A percentile compares a stretch with the other conserved stretches of the same genome.
Evolutionary conservation across 2,113 vertebrate genomes (phyloP).

Genomic region (Odontesthes bonariensis): DNA sequence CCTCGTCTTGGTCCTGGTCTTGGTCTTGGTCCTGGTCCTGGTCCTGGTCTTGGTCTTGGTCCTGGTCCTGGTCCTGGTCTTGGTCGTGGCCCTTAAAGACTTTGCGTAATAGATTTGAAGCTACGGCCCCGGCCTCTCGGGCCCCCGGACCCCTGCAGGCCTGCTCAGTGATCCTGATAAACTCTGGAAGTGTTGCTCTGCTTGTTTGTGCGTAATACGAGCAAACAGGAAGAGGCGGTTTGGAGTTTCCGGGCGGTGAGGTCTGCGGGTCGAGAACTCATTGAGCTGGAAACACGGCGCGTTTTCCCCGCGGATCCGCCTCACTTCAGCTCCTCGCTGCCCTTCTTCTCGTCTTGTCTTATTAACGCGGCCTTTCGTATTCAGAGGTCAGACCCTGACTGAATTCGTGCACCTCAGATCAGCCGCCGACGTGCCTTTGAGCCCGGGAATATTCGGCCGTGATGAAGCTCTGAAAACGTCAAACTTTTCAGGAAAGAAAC

Average conservation of each 20-base stretch:
- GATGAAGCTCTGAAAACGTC: constrained; percentile 32
- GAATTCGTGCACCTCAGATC: neutral
- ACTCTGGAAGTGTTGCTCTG: neutral
- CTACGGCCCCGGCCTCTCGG: neutral
- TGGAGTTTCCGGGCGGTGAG: constrained; percentile 9
- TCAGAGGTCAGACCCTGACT: constrained; percentile 7
- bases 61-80: too few relatives aligned
- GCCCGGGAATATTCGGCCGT: constrained; percentile 4
- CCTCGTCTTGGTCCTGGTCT: too few relatives aligned
- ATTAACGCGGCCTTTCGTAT: constrained; percentile 15
- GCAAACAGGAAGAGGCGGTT: neutral
- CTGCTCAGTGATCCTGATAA: neutral
- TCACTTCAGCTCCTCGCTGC: neutral
- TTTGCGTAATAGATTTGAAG: too few relatives aligned
- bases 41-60: too few relatives aligned
- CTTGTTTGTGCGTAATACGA: constrained; percentile 28
- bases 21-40: too few relatives aligned
- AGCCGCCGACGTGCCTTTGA: constrained; percentile 18
- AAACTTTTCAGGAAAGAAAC: constrained; percentile 51
- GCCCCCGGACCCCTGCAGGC: neutral
- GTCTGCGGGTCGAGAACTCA: constrained; percentile 16
- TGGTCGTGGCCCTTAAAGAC: too few relatives aligned
- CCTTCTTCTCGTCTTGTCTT: constrained; percentile 6
- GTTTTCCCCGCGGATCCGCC: neutral
- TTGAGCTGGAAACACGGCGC: constrained; percentile 27